phyloP scores from a whole-genome alignment of 2,888 invertebrate genomes.

The Cistogaster globosa region DNA sequence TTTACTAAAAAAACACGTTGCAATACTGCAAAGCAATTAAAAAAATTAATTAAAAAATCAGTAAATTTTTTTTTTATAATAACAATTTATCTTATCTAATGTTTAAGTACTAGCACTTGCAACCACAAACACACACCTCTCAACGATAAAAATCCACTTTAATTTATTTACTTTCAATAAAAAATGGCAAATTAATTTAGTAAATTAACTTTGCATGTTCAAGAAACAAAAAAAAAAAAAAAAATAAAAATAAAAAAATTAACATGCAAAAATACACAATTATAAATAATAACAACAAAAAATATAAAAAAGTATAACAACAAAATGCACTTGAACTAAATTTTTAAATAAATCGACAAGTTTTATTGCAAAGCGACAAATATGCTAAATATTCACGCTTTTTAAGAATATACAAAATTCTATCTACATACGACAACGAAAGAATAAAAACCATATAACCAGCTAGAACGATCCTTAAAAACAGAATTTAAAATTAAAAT shows the following conservation, averaged over 20 bases:
- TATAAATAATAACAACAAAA: neutral
- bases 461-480: too few relatives aligned
- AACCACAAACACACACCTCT: neutral
- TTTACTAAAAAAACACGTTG: neutral
- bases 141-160: neutral
- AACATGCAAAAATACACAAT: neutral
- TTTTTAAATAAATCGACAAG: neutral
- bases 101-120: conserved; percentile 1
- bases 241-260: neutral
- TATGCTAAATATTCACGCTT: too few relatives aligned
- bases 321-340: conserved; percentile 19
- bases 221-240: neutral
- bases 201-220: conserved; percentile 30
- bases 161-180: conserved; percentile 21
- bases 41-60: conserved; percentile 1
- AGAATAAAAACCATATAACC: too few relatives aligned
- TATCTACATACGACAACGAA: too few relatives aligned
- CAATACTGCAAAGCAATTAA: neutral
- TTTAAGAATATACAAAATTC: too few relatives aligned
- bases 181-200: conserved; percentile 20
- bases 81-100: conserved; percentile 23
- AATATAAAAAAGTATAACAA: neutral
- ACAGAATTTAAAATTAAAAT: too few relatives aligned
- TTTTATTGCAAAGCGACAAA: neutral
- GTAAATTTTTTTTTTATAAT: neutral